phyloP scores from a whole-genome alignment of 2,888 invertebrate species.

The Scaptodrosophila latifasciaeformis region DNA sequence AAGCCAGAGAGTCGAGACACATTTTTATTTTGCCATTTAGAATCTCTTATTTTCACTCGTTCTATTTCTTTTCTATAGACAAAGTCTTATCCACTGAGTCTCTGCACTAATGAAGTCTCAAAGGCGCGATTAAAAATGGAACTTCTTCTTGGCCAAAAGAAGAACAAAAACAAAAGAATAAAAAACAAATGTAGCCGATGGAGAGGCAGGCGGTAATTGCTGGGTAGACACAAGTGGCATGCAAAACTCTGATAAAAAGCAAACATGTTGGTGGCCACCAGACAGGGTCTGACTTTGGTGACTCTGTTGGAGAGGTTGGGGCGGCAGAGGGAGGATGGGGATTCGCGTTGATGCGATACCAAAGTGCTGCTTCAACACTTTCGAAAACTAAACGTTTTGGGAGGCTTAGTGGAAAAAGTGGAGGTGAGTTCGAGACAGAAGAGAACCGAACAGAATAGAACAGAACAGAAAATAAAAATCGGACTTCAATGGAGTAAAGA shows the following conservation, averaged over 20 bases:
- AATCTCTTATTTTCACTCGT: constrained; percentile 3
- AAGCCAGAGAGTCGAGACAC: constrained; percentile 15
- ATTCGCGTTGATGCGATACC: constrained; percentile 61
- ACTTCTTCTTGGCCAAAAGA: constrained; percentile 38
- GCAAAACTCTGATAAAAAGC: constrained; percentile 62
- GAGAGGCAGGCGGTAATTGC: background rate
- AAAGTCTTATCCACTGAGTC: background rate
- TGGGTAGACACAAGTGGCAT: constrained; percentile 26
- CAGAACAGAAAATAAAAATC: too few relatives aligned
- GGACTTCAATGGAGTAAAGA: constrained; percentile 62
- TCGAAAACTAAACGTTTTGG: constrained; percentile 34
- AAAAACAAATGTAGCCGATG: constrained; percentile 30
- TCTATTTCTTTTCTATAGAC: constrained; percentile 1
- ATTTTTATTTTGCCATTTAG: background rate
- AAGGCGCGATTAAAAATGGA: constrained; percentile 68
- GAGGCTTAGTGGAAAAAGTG: background rate
- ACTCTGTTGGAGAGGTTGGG: background rate
- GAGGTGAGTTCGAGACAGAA: too few relatives aligned
- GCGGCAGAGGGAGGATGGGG: constrained; percentile 9
- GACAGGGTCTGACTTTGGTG: background rate
- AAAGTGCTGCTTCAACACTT: constrained; percentile 69
- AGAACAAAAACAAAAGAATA: constrained; percentile 39
- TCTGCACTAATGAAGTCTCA: constrained; percentile 51
- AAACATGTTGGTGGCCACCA: constrained; percentile 49
- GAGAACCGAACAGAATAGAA: too few relatives aligned